Percentiles rank a stretch among this genome's conserved stretches.
These are phyloP conservation scores for Pycnomerus fuliginosus DNA, from an alignment of 2,888 invertebrate species.

Conservation along the genomic window DNA sequence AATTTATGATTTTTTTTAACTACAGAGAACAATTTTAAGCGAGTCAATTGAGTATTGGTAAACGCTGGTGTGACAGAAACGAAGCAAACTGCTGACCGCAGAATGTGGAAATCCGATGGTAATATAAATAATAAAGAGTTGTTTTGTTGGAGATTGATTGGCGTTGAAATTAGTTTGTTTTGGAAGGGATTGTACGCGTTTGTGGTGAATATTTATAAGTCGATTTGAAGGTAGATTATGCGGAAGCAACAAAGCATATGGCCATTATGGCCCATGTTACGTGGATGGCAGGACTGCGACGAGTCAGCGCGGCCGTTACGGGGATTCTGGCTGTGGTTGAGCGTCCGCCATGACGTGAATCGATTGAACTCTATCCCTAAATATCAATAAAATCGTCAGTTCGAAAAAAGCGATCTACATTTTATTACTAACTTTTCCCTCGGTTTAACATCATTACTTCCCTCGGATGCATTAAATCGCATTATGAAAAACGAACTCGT, in stretches of 20 bases:
- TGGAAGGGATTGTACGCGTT: constrained; percentile 12
- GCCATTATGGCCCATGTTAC: constrained; percentile 28
- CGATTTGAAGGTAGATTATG: constrained; percentile 24
- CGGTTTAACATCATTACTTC: constrained; percentile 25
- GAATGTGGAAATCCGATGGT: too few species aligned
- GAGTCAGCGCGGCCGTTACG: constrained; percentile 11
- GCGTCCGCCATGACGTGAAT: constrained; percentile 23
- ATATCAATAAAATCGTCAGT: constrained; percentile 30
- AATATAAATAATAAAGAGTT: too few species aligned
- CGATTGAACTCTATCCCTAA: constrained; percentile 26
- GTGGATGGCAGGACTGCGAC: constrained; percentile 8
- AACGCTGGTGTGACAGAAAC: too few species aligned
- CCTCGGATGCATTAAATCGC: constrained; percentile 23
- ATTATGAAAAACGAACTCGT: constrained; percentile 26
- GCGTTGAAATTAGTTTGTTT: constrained; percentile 14
- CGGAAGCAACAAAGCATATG: constrained; percentile 28
- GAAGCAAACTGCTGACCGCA: too few species aligned
- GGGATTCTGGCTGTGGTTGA: constrained; percentile 5
- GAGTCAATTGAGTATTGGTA: too few species aligned
- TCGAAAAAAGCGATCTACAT: constrained; percentile 25
- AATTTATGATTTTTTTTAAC: too few species aligned
- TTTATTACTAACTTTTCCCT: constrained; percentile 27
- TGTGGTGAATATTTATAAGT: constrained; percentile 20
- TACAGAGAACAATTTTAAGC: too few species aligned
- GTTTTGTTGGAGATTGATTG: constrained; percentile 14